Conservation (phyloP, 1,140 invertebrate genomes). For the Zelostemma sp. region DNA sequence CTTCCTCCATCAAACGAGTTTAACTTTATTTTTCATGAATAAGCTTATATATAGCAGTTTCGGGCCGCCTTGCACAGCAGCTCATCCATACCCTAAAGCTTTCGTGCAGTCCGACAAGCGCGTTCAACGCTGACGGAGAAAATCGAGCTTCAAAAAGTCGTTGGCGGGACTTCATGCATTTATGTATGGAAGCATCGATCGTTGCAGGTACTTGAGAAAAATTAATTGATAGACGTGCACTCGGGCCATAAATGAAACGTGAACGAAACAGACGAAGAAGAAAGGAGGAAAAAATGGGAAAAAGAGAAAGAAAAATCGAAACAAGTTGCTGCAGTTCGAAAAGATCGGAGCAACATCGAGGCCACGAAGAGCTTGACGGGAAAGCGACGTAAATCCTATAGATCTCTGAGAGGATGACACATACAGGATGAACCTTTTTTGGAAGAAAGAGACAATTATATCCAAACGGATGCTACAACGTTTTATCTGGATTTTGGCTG, state of each 20-base stretch:
- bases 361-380: constrained; percentile 12
- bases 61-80: constrained; percentile 15
- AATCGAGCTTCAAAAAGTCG: constrained; percentile 49
- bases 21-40: constrained; percentile 42
- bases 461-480: constrained; percentile 4
- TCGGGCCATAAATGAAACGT: constrained; percentile 1
- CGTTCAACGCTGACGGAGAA: constrained; percentile 41
- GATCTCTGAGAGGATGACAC: constrained; percentile 28
- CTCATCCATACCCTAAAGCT: constrained; percentile 20
- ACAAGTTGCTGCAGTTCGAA: constrained; percentile 9
- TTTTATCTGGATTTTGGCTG: constrained; percentile 24
- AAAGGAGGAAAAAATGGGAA: not conserved
- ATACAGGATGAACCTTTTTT: constrained; percentile 17
- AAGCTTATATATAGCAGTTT: constrained; percentile 39
- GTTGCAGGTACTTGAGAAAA: constrained; percentile 45
- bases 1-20: constrained; percentile 29
- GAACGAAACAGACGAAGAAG: not conserved
- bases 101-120: constrained; percentile 14
- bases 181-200: constrained; percentile 49
- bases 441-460: constrained; percentile 9
- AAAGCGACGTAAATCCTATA: constrained; percentile 37
- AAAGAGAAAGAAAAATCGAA: not conserved
- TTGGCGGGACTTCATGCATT: constrained; percentile 37
- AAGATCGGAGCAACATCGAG: constrained; percentile 9
- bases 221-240: constrained; percentile 46